Conservation (phyloP, 2,888 invertebrate species). For the Metopia argyrocephala region DNA sequence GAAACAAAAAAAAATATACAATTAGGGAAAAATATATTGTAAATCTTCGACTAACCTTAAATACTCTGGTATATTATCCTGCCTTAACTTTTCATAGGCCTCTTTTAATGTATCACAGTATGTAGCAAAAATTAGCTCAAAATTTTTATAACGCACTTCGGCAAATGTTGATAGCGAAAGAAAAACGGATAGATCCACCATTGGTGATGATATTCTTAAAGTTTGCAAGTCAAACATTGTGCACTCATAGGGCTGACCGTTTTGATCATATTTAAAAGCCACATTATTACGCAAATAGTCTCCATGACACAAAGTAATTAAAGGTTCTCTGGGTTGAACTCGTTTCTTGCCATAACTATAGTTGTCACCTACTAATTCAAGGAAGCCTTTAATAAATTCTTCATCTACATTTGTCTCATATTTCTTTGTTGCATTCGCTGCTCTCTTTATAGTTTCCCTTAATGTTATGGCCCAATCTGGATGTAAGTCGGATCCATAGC, state of each 20-base stretch:
- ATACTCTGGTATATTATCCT: conserved; percentile 68
- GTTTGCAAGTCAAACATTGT: conserved; percentile 79
- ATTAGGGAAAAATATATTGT: background rate
- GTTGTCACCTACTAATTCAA: conserved; percentile 61
- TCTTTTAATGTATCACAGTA: conserved; percentile 71
- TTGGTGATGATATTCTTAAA: conserved; percentile 75
- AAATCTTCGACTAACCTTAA: conserved; percentile 68
- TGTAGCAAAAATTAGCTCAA: conserved; percentile 72
- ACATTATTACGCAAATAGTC: conserved; percentile 77
- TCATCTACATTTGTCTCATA: conserved; percentile 70
- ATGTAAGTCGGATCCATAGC: conserved; percentile 67
- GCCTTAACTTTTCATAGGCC: conserved; percentile 48
- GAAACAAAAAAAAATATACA: conserved; percentile 7
- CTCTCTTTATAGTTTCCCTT: conserved; percentile 63
- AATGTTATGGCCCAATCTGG: conserved; percentile 64
- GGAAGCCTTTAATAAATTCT: conserved; percentile 69
- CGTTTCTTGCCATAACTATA: conserved; percentile 68
- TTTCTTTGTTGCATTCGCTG: conserved; percentile 57
- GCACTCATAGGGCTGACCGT: conserved; percentile 68
- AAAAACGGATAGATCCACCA: conserved; percentile 75
- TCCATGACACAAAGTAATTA: conserved; percentile 75
- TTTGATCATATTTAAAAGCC: conserved; percentile 73
- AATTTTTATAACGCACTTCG: conserved; percentile 71
- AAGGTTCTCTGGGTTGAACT: conserved; percentile 73
- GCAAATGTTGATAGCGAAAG: conserved; percentile 72